These are phyloP conservation scores for Prinia subflava DNA, from an alignment of 2,113 vertebrate species.

Conservation along the genomic window DNA sequence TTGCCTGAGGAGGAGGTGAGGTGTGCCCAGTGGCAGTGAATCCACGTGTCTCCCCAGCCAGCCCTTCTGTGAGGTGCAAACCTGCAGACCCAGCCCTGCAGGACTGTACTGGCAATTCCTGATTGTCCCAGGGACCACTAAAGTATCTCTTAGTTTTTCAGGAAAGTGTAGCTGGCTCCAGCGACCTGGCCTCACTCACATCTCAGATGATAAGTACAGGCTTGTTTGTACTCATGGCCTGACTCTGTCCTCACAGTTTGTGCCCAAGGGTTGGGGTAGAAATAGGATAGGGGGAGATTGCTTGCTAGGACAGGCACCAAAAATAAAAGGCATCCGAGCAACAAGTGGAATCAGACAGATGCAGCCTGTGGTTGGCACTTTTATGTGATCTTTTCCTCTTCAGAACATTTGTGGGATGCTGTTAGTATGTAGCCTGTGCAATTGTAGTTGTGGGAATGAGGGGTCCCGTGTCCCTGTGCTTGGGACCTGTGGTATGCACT, in stretches of 20 bases:
- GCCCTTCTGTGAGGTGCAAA: not conserved
- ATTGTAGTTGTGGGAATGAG: not conserved
- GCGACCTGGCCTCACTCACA: not conserved
- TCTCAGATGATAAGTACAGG: not conserved
- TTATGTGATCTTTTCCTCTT: not conserved
- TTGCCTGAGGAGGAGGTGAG: not conserved
- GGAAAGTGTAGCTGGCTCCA: not conserved
- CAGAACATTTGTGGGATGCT: not conserved
- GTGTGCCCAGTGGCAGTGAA: not conserved
- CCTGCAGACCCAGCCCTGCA: accelerated
- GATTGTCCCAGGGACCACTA: accelerated
- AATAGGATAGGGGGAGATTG: slow-evolving; percentile 34
- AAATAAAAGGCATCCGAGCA: slow-evolving; percentile 27
- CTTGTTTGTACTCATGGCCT: not conserved
- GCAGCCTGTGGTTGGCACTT: not conserved
- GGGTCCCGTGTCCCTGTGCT: not conserved
- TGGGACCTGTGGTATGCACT: not conserved
- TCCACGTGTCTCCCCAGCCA: accelerated
- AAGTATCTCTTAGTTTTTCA: not conserved
- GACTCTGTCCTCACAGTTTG: not conserved
- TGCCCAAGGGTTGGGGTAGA: not conserved
- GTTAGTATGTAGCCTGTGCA: not conserved
- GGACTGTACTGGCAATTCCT: not conserved
- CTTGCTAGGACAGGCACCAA: slow-evolving; percentile 29
- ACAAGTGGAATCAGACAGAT: not conserved